These are phyloP conservation scores for Hylaeus volcanicus DNA, from an alignment of 1,140 invertebrate species.

Conservation along the genomic window DNA sequence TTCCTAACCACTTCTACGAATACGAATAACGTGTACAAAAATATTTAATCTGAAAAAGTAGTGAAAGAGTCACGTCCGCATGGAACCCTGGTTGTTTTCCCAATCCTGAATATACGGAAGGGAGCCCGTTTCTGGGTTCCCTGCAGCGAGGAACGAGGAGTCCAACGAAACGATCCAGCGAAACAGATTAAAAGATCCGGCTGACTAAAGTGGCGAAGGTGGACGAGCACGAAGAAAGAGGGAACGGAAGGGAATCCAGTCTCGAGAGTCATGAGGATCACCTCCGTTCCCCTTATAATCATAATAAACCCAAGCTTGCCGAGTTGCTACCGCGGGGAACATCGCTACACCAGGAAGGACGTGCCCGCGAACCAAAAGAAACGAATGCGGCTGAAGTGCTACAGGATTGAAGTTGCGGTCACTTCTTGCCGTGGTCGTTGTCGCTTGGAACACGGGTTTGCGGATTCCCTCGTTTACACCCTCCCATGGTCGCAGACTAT, in stretches of 20 bases:
- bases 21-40: too few species aligned
- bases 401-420: slow-evolving; percentile 33
- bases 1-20: too few species aligned
- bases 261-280: slow-evolving; percentile 59
- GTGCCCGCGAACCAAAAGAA: slow-evolving; percentile 41
- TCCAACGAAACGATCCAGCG: slow-evolving; percentile 7
- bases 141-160: neutral
- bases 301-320: slow-evolving; percentile 64
- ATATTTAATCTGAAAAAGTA: too few species aligned
- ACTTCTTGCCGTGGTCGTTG: slow-evolving; percentile 45
- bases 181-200: slow-evolving; percentile 2
- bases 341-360: slow-evolving; percentile 50
- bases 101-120: too few species aligned
- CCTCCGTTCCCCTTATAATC: slow-evolving; percentile 65
- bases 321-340: slow-evolving; percentile 56
- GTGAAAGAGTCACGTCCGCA: too few species aligned
- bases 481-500: neutral
- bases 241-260: slow-evolving; percentile 38
- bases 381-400: slow-evolving; percentile 33
- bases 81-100: too few species aligned
- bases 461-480: slow-evolving; percentile 58
- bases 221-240: slow-evolving; percentile 9
- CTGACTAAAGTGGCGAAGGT: neutral
- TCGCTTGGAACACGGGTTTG: slow-evolving; percentile 46
- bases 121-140: too few species aligned